phyloP scores from a whole-genome alignment of 37 sponge, comb jelly and placozoan species.

The Oopsacas minuta region DNA sequence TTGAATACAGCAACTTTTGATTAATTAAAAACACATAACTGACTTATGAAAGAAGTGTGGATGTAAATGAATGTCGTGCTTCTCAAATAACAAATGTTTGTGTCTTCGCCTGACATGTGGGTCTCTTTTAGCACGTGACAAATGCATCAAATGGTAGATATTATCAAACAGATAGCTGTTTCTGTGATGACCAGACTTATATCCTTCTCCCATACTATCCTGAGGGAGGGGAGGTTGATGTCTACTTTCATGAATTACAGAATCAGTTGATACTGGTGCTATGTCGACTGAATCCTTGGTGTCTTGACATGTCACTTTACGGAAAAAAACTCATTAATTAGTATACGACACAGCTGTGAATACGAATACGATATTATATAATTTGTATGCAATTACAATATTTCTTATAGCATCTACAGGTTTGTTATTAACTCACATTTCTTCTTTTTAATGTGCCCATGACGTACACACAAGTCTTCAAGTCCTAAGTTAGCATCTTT shows the following conservation, averaged over 20 bases:
- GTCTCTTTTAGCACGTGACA: not conserved
- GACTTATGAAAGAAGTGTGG: conserved; percentile 16
- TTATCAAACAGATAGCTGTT: conserved; percentile 9
- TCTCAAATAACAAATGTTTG: conserved; percentile 8
- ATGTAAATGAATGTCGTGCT: not conserved
- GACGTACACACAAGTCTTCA: not conserved
- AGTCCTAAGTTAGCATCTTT: conserved; percentile 11
- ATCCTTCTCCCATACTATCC: no score
- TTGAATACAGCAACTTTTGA: no score
- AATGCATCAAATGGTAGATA: not conserved
- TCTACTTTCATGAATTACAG: no score
- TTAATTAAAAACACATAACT: not conserved
- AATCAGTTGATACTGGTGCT: no score
- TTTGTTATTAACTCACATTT: not conserved
- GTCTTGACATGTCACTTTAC: no score
- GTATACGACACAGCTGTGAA: no score
- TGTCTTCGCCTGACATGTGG: not conserved
- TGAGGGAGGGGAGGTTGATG: no score
- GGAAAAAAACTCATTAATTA: no score
- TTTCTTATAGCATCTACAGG: no score
- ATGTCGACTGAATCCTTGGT: no score
- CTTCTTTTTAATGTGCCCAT: conserved; percentile 1
- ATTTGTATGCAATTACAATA: no score
- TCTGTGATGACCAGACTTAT: not conserved
- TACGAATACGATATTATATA: no score